Conservation (phyloP, 53 echinoderm and acorn worm species). For the Holothuria leucospilota region DNA sequence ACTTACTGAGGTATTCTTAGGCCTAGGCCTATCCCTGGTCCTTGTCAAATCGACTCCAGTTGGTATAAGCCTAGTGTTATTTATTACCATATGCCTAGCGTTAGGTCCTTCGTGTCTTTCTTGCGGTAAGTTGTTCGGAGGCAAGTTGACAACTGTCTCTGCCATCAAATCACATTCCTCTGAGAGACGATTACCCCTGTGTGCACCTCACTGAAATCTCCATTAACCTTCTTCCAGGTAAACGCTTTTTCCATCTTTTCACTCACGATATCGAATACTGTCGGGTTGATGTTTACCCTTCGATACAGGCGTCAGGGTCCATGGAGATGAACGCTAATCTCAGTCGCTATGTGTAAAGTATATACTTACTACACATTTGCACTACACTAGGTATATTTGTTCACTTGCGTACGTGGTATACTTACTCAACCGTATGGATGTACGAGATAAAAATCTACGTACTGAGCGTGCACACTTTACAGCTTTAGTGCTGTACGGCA, state of each 20-base stretch:
- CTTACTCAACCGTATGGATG: neutral
- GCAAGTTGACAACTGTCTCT: slow-evolving; percentile 97
- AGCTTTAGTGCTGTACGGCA: neutral
- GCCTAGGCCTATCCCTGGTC: slow-evolving; percentile 7
- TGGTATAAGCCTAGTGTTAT: slow-evolving; percentile 21
- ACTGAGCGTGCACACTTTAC: neutral
- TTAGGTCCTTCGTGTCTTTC: slow-evolving; percentile 45
- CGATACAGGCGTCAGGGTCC: slow-evolving; percentile 2
- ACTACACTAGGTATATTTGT: neutral
- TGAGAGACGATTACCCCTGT: too few relatives aligned
- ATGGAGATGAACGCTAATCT: slow-evolving; percentile 31
- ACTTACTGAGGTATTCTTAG: slow-evolving; percentile 11
- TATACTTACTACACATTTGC: too few relatives aligned
- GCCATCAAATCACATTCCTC: slow-evolving; percentile 77
- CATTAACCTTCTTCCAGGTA: too few relatives aligned
- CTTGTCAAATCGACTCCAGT: slow-evolving; percentile 35
- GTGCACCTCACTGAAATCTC: too few relatives aligned
- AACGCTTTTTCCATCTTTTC: too few relatives aligned
- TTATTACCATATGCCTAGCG: neutral
- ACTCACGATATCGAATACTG: too few relatives aligned
- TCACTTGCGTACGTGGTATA: neutral
- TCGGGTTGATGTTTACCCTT: neutral
- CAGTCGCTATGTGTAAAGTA: neutral
- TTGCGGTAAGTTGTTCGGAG: slow-evolving; percentile 90
- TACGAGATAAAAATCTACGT: neutral